Evolutionary conservation across 2,113 vertebrate genomes (phyloP).

Genomic region (Taurulus bubalis): DNA sequence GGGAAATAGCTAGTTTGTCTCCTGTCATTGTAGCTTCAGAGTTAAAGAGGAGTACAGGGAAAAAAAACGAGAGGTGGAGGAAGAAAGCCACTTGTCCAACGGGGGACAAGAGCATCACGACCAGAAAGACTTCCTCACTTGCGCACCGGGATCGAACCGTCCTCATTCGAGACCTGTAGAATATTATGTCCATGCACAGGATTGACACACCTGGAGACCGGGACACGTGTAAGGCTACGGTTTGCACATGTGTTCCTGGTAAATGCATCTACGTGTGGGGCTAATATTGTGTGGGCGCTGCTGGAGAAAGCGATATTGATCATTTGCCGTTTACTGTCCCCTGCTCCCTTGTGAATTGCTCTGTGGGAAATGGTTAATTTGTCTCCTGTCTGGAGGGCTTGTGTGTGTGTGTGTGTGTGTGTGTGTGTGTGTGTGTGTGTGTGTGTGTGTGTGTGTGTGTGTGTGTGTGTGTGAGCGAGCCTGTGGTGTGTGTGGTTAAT

Average conservation of each 20-base stretch:
- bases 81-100: conserved; percentile 27
- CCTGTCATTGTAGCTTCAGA: conserved; percentile 79
- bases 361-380: conserved; percentile 80
- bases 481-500: conserved; percentile 58
- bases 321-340: conserved; percentile 71
- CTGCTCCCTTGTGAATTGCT: conserved; percentile 66
- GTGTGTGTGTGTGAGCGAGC: conserved; percentile 19
- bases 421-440: conserved; percentile 24
- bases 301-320: conserved; percentile 68
- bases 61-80: background rate
- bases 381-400: conserved; percentile 62
- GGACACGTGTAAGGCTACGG: background rate
- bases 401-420: conserved; percentile 25
- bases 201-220: background rate
- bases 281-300: conserved; percentile 53
- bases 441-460: conserved; percentile 27
- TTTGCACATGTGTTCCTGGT: background rate
- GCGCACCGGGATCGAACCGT: background rate
- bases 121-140: background rate
- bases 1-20: conserved; percentile 85
- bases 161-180: background rate
- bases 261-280: conserved; percentile 38
- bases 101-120: conserved; percentile 1
- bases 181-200: background rate
- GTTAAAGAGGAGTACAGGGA: conserved; percentile 63